These are phyloP conservation scores for Coturnix japonica DNA, from an alignment of 2,113 vertebrate genomes.

Conservation along the genomic window DNA sequence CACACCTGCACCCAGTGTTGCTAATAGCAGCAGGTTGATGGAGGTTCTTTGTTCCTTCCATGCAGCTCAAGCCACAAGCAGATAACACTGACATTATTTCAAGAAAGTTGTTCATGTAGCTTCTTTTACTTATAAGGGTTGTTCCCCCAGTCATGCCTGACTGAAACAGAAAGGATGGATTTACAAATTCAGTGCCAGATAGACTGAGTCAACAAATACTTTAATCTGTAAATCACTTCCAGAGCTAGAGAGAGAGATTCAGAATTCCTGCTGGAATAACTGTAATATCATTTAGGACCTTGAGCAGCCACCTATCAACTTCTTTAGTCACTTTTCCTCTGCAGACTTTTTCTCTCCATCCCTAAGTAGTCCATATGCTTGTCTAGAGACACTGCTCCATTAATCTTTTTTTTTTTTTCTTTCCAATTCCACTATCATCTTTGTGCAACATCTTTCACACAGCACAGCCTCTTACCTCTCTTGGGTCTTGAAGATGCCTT, in stretches of 20 bases:
- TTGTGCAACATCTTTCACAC: neutral
- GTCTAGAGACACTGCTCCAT: neutral
- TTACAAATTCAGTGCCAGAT: constrained; percentile 66
- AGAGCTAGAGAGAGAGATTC: constrained; percentile 35
- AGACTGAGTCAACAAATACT: constrained; percentile 10
- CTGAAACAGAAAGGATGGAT: constrained; percentile 66
- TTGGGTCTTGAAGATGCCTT: neutral
- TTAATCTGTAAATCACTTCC: constrained; percentile 71
- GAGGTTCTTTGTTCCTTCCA: constrained; percentile 44
- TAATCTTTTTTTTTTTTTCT: neutral
- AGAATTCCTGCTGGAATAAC: constrained; percentile 8
- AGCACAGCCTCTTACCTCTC: neutral
- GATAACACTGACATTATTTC: constrained; percentile 71
- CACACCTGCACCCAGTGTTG: neutral
- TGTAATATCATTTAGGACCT: constrained; percentile 37
- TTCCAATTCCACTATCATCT: neutral
- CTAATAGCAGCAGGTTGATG: constrained; percentile 15
- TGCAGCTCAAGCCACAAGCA: constrained; percentile 50
- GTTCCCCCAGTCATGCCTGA: constrained; percentile 56
- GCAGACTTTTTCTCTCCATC: neutral
- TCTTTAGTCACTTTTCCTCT: neutral
- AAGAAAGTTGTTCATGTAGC: constrained; percentile 69
- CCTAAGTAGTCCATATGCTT: neutral
- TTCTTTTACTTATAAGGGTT: constrained; percentile 63
- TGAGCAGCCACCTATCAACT: neutral